Evolutionary conservation across 1,140 invertebrate genomes (phyloP), one percentile per base, ranked within the genome.

Genomic region (Penaeus vannamei): DNA sequence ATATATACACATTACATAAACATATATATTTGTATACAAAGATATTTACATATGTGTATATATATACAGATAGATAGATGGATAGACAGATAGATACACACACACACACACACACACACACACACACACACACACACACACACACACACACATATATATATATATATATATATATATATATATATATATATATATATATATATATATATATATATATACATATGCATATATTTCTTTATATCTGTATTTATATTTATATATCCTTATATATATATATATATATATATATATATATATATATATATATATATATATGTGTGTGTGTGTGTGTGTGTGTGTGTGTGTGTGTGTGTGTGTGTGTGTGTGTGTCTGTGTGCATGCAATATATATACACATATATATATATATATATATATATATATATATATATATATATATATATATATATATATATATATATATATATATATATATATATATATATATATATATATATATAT

Each of bases 101-200:
- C n/a, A n/a, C n/a, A n/a, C 29, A 66, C 29, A 66, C 29, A 66
- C 29, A 66, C 19, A 66, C 29, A 66, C 29, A 66, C 29, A 66
- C 29, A 17, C 29, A 66, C 29, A 66, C 29, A 4, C 29, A 66
- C 29, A 66, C 19, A 66, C 29, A 66, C 19, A 7, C 19, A 66
- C 29, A 66, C 29, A 66, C 29, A 66, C 19, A 66, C 19, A 66
- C 19, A 66, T 17, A 66, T 17, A 66, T 17, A 66, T 17, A 66
- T 17, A 66, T 17, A 66, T 17, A 66, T 17, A 66, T 17, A 7
- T 17, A 19, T 17, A 66, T 17, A 66, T 66, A 66, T 66, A 66
- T 66, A 66, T 66, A 66, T 66, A 66, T 66, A 66, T 66, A 66
- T 66, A 66, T 66, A 66, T 66, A 66, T 66, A 66, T 66, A 66